Conservation (phyloP, 2,888 invertebrate species). For the Eupithecia subumbrata region DNA sequence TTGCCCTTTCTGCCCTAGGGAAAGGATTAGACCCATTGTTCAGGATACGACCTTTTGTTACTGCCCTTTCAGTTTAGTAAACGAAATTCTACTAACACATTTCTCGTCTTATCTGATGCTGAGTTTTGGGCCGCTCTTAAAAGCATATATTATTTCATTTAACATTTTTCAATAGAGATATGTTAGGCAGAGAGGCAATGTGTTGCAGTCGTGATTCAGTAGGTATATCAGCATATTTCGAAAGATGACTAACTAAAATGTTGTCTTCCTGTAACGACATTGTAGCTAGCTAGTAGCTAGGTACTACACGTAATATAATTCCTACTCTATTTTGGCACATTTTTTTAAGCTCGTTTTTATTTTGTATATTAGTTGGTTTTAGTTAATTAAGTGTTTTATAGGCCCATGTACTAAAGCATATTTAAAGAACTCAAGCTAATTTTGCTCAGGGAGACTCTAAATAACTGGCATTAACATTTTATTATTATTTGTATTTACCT, state of each 20-base stretch:
- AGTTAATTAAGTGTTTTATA: no score
- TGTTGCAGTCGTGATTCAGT: neutral
- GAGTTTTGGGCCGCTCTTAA: neutral
- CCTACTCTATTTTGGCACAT: neutral
- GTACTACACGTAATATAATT: neutral
- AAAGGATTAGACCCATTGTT: neutral
- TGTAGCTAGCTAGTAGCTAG: neutral
- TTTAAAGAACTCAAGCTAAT: neutral
- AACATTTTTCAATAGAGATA: neutral
- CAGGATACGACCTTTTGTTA: neutral
- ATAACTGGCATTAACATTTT: neutral
- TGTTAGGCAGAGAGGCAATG: neutral
- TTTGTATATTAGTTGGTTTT: no score
- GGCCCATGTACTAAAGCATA: neutral
- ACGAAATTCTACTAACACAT: neutral
- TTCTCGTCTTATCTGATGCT: neutral
- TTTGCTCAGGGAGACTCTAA: neutral
- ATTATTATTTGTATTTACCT: neutral
- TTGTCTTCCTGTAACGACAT: neutral
- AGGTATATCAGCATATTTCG: neutral
- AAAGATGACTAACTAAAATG: neutral
- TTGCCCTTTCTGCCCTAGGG: neutral
- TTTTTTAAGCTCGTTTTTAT: no score
- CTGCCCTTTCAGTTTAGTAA: neutral
- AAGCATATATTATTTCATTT: neutral